phyloP scores from a whole-genome alignment of 2,888 invertebrate genomes.

The Neria commutata region DNA sequence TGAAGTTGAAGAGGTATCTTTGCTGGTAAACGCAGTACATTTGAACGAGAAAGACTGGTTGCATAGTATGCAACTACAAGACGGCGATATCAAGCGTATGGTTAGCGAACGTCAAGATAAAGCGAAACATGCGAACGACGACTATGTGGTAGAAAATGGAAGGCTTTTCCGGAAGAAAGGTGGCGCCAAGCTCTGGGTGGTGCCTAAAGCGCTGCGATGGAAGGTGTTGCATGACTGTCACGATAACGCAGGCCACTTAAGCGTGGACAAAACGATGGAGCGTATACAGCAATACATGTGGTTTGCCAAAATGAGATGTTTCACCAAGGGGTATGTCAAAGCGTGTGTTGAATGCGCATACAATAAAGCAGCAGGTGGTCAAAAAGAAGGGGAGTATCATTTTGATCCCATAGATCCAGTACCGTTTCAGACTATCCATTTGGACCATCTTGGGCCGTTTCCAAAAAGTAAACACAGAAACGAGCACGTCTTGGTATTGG shows the following conservation, averaged over 20 bases:
- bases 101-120: neutral
- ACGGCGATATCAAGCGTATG: too few relatives aligned
- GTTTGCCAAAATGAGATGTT: slow-evolving; percentile 53
- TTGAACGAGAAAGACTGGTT: too few relatives aligned
- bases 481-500: slow-evolving; percentile 14
- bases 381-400: slow-evolving; percentile 7
- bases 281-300: slow-evolving; percentile 48
- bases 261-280: slow-evolving; percentile 35
- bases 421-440: too few relatives aligned
- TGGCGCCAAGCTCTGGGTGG: too few relatives aligned
- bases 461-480: slow-evolving; percentile 11
- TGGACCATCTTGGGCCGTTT: slow-evolving; percentile 25
- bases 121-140: neutral
- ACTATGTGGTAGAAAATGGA: too few relatives aligned
- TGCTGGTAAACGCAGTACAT: too few relatives aligned
- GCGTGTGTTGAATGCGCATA: slow-evolving; percentile 45
- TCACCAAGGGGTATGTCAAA: slow-evolving; percentile 52
- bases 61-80: too few relatives aligned
- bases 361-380: slow-evolving; percentile 36
- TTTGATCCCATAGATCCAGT: slow-evolving; percentile 12
- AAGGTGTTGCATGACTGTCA: slow-evolving; percentile 16
- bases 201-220: too few relatives aligned
- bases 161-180: too few relatives aligned
- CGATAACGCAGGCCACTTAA: slow-evolving; percentile 29
- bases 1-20: slow-evolving; percentile 6